Evolutionary conservation across 2,888 invertebrate species (phyloP).

Genomic region (Andrena haemorrhoa): DNA sequence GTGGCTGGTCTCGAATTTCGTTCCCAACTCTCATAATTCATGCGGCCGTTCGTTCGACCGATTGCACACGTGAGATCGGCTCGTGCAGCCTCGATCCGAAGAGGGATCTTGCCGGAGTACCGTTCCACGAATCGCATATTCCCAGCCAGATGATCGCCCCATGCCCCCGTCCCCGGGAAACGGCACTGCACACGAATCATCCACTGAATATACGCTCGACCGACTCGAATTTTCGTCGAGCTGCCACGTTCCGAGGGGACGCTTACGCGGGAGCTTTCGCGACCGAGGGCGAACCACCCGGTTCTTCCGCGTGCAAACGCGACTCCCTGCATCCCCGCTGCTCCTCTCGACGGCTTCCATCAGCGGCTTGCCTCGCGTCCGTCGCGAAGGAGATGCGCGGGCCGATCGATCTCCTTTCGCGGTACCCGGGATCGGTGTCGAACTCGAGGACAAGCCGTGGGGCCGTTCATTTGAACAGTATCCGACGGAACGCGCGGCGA

Average conservation of each 20-base stretch:
- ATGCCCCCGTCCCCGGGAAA: not conserved
- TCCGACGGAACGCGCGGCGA: constrained; percentile 96
- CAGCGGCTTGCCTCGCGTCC: not conserved
- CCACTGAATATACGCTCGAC: constrained; percentile 8
- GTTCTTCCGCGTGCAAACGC: not conserved
- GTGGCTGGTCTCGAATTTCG: constrained; percentile 7
- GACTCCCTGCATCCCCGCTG: not conserved
- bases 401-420: constrained; percentile 15
- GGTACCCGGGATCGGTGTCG: constrained; percentile 18
- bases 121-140: not conserved
- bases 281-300: not conserved
- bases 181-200: constrained; percentile 1
- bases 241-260: not conserved
- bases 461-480: constrained; percentile 94
- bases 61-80: not conserved
- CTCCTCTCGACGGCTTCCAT: not conserved
- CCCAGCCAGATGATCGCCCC: not conserved
- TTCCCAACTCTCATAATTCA: not conserved
- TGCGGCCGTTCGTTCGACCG: constrained; percentile 4
- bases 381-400: not conserved
- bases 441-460: constrained; percentile 1
- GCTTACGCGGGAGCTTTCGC: constrained; percentile 3
- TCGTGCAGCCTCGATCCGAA: not conserved
- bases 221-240: constrained; percentile 19
- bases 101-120: not conserved